Evolutionary conservation across 2,888 invertebrate genomes (phyloP), one percentile per base, ranked within the genome.

Genomic region (Cephus runcator): DNA sequence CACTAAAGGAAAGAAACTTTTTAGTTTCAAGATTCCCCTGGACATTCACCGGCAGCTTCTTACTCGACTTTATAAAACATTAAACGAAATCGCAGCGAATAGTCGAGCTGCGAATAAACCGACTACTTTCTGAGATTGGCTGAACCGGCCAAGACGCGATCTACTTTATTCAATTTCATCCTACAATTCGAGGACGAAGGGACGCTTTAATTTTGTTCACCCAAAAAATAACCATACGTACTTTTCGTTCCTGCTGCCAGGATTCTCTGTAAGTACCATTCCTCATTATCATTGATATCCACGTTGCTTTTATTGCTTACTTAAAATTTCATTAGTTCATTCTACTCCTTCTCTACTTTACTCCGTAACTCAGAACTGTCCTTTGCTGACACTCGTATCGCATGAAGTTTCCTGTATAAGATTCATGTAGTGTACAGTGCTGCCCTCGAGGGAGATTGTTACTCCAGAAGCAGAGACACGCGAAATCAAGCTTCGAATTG

Each of bases 151-250:
- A 56, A 56, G 56, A 23, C 23, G 9, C 56, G 56, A 80, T 84
- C 82, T 87, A 83, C 87, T 88, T 88, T 89, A 88, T 88, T 88
- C 86, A 88, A 87, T 88, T 87, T 86, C 85, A 88, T 88, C 84
- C 82, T 68, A 77, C 81, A 79, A 83, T 83, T 81, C 82, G 78
- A 78, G 79, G 76, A 56, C 9, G 56, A 56, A 56, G 15, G 23
- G 23, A 23, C 9, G 23, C 23, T 56, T 23, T 56, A 56, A 56
- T 56, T 56, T 56, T 56, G 1, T 56, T 23, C 56, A 23, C 6
- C 0, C 9, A 9, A 56, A 23, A 56, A 56, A 56, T 6, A 40
- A 40, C 40, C 56, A 56, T 56, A 1, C 9, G 6, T 56, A 56
- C 4, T 23, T 56, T 56, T 15, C 23, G 56, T 56, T 23, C 2